A percentile compares a stretch with the other conserved stretches of the same genome.
Conservation (phyloP, 2,888 invertebrate genomes). For the Platynereis dumerilii region DNA sequence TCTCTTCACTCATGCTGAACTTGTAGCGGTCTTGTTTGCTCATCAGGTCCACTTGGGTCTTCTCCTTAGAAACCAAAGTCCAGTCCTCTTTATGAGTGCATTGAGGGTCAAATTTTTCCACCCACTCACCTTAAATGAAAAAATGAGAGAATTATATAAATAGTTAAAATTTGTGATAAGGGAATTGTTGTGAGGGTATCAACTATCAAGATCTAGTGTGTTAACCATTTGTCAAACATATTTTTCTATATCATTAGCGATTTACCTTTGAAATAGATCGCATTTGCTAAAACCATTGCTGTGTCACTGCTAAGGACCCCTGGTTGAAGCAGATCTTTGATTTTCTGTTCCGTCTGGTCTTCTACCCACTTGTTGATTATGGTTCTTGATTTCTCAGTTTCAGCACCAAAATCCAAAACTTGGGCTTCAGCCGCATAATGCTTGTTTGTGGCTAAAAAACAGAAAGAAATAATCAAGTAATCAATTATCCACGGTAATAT, state of each 20-base stretch:
- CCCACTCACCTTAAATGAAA: no score
- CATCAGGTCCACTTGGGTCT: no score
- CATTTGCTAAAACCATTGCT: conserved; percentile 64
- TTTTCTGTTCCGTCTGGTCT: conserved; percentile 80
- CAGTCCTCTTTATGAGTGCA: no score
- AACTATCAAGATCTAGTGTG: no score
- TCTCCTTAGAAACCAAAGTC: no score
- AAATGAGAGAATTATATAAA: no score
- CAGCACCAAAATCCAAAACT: conserved; percentile 44
- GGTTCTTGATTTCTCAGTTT: conserved; percentile 55
- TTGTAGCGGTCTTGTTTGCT: conserved; percentile 58
- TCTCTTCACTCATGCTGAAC: conserved; percentile 64
- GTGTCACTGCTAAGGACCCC: conserved; percentile 59
- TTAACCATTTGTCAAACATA: no score
- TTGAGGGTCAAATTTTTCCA: no score
- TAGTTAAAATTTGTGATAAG: no score
- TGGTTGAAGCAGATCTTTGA: conserved; percentile 75
- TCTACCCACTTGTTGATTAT: conserved; percentile 84
- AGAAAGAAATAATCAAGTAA: no score
- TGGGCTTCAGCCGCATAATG: conserved; percentile 41
- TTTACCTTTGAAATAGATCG: conserved; percentile 66
- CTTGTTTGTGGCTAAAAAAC: conserved; percentile 33
- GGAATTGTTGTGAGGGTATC: no score
- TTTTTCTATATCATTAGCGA: conserved; percentile 62
- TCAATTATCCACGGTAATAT: no score